Evolutionary conservation across 2,888 invertebrate genomes (phyloP).

Genomic region (Drosophila limbata): DNA sequence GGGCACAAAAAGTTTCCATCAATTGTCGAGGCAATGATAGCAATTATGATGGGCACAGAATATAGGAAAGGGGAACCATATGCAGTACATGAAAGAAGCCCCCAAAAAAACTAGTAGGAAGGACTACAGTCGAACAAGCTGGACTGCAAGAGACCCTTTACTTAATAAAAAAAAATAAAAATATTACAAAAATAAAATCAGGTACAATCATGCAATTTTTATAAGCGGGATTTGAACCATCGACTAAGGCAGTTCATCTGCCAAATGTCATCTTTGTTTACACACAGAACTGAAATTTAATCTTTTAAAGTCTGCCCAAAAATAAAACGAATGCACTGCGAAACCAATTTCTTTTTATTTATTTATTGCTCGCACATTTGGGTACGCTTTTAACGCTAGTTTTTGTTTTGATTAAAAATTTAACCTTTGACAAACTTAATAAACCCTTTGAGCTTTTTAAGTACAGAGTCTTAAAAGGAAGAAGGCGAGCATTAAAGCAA

Average conservation of each 20-base stretch:
- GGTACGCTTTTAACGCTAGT: no score
- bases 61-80: slow-evolving; percentile 13
- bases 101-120: background rate
- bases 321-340: no score
- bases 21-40: slow-evolving; percentile 64
- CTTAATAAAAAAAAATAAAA: slow-evolving; percentile 2
- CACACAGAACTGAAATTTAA: no score
- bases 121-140: background rate
- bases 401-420: no score
- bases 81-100: slow-evolving; percentile 54
- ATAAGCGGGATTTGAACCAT: no score
- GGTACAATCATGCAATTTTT: background rate
- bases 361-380: no score
- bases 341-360: no score
- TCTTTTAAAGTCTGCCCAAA: no score
- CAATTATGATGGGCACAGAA: slow-evolving; percentile 59
- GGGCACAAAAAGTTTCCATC: slow-evolving; percentile 55
- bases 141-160: background rate
- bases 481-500: slow-evolving; percentile 61
- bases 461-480: slow-evolving; percentile 1
- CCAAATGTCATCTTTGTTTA: no score
- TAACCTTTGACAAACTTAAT: background rate
- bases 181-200: no score
- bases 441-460: background rate
- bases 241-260: no score